Evolutionary conservation across 2,888 invertebrate species (phyloP).

Genomic region (Sphaerophoria rueppellii): DNA sequence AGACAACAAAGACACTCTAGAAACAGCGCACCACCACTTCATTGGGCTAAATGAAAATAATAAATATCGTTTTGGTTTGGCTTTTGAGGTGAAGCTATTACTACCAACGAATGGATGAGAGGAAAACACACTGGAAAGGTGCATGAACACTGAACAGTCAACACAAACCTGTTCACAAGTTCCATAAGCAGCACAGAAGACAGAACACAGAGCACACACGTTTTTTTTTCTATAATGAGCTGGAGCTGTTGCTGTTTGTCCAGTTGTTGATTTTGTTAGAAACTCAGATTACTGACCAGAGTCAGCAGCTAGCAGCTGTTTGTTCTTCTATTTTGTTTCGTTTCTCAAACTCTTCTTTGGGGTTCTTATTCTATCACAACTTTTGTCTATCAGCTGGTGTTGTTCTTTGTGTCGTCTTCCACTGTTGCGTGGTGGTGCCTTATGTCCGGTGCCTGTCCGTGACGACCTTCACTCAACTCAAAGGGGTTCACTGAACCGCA

Average conservation of each 20-base stretch:
- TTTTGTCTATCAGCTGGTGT: conserved; percentile 28
- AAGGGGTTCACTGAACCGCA: conserved; percentile 63
- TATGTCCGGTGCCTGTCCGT: neutral
- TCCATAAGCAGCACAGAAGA: conserved; percentile 7
- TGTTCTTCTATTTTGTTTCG: conserved; percentile 39
- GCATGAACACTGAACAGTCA: conserved; percentile 26
- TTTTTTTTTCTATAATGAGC: conserved; percentile 17
- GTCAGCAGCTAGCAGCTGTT: conserved; percentile 35
- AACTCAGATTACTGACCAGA: conserved; percentile 6
- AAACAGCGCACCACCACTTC: conserved; percentile 23
- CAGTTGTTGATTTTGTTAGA: conserved; percentile 15
- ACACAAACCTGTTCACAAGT: conserved; percentile 60
- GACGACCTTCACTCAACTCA: conserved; percentile 66
- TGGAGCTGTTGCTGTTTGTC: conserved; percentile 30
- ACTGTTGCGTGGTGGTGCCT: conserved; percentile 35
- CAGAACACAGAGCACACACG: conserved; percentile 30
- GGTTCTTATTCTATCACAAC: conserved; percentile 28
- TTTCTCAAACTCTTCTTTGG: neutral
- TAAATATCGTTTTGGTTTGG: neutral
- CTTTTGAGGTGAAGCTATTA: neutral
- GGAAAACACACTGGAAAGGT: conserved; percentile 16
- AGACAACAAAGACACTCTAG: conserved; percentile 66
- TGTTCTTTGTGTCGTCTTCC: neutral
- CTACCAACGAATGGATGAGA: neutral
- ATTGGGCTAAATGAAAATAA: neutral